Evolutionary conservation across 2,888 invertebrate species (phyloP).

Genomic region (Agrilus biguttatus): DNA sequence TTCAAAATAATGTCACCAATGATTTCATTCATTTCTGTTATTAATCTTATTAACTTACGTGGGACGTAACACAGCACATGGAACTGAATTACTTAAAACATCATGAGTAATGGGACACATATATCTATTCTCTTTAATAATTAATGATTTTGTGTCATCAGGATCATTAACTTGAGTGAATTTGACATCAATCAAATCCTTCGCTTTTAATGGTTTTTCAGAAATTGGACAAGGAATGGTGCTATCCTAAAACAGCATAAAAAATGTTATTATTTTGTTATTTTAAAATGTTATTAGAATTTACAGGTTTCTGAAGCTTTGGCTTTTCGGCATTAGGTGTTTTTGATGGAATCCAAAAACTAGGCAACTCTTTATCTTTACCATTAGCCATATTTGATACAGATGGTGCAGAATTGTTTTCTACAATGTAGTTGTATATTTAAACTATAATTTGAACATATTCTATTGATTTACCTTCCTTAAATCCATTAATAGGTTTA

Average conservation of each 20-base stretch:
- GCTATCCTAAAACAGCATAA: constrained; percentile 37
- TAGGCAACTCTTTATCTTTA: constrained; percentile 70
- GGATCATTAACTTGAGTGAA: constrained; percentile 85
- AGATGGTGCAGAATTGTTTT: constrained; percentile 22
- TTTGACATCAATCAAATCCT: constrained; percentile 84
- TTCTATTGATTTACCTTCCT: constrained; percentile 14
- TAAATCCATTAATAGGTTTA: constrained; percentile 29
- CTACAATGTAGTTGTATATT: constrained; percentile 6
- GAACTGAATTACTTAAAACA: constrained; percentile 83
- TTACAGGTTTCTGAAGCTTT: constrained; percentile 61
- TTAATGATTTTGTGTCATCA: constrained; percentile 71
- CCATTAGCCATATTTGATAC: constrained; percentile 63
- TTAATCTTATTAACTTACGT: constrained; percentile 44
- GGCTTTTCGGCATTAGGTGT: constrained; percentile 65
- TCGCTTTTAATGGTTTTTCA: constrained; percentile 71
- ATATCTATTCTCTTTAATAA: constrained; percentile 81
- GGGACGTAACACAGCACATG: constrained; percentile 80
- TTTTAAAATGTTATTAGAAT: not conserved
- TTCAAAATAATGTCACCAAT: constrained; percentile 3
- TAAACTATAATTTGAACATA: not conserved
- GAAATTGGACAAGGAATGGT: constrained; percentile 74
- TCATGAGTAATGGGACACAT: constrained; percentile 98
- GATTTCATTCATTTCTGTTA: no score
- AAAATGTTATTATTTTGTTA: not conserved
- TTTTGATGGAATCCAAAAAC: constrained; percentile 94